Evolutionary conservation across 2,888 invertebrate species (phyloP).

Genomic region (Andrena trimmerana): DNA sequence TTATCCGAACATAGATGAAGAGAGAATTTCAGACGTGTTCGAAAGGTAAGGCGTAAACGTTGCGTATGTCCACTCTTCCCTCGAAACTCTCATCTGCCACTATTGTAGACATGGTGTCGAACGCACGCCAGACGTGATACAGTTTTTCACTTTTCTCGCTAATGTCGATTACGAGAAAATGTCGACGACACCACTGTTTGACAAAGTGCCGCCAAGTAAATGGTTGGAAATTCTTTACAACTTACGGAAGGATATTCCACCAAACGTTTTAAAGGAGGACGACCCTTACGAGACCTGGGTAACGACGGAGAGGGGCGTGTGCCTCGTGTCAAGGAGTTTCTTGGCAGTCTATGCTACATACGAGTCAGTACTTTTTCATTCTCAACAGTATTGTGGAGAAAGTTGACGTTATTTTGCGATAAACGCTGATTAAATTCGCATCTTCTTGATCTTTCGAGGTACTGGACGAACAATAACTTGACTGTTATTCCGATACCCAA

Average conservation of each 20-base stretch:
- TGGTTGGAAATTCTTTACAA: constrained; percentile 76
- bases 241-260: constrained; percentile 54
- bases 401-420: not conserved
- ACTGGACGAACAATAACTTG: constrained; percentile 72
- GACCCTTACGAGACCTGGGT: constrained; percentile 55
- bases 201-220: constrained; percentile 61
- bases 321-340: constrained; percentile 58
- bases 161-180: constrained; percentile 66
- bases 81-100: not conserved
- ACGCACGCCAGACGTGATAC: constrained; percentile 66
- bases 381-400: not conserved
- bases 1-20: constrained; percentile 81
- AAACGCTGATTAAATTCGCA: no score
- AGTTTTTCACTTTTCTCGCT: constrained; percentile 72
- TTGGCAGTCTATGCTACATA: constrained; percentile 61
- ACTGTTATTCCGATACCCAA: constrained; percentile 52
- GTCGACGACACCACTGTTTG: constrained; percentile 58
- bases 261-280: not conserved
- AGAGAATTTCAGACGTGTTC: constrained; percentile 38
- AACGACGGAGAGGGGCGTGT: constrained; percentile 75
- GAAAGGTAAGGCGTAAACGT: constrained; percentile 30
- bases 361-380: constrained; percentile 62
- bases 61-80: not conserved
- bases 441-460: constrained; percentile 51
- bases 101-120: constrained; percentile 68